phyloP scores from a whole-genome alignment of 2,113 vertebrate genomes.

The Pseudorectes ferrugineus region DNA sequence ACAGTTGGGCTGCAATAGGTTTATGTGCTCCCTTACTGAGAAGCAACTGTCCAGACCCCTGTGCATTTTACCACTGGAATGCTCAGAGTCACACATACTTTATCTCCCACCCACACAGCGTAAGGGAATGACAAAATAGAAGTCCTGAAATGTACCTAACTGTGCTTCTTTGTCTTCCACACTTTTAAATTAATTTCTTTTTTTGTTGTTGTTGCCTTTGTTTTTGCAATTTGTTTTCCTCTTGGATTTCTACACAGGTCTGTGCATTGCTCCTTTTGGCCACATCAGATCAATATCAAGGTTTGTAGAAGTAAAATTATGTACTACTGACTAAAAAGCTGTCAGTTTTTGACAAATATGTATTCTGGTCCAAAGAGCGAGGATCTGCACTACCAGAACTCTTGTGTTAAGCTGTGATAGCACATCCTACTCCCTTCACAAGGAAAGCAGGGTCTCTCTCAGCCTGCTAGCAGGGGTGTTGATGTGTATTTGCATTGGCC shows the following conservation, averaged over 20 bases:
- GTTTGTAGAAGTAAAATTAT: not conserved
- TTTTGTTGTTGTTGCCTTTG: not conserved
- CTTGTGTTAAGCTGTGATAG: not conserved
- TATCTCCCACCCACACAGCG: not conserved
- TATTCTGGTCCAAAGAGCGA: not conserved
- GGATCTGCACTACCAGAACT: not conserved
- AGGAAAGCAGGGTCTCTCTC: not conserved
- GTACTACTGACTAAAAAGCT: not conserved
- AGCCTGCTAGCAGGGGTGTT: not conserved
- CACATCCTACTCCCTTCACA: not conserved
- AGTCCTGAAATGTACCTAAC: not conserved
- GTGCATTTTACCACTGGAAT: not conserved
- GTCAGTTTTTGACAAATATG: not conserved
- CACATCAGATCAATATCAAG: not conserved
- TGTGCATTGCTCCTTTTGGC: not conserved
- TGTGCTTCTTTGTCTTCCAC: not conserved
- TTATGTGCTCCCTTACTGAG: not conserved
- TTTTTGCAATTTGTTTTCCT: not conserved
- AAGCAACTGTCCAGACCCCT: not conserved
- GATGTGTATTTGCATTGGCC: not conserved
- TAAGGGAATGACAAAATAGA: not conserved
- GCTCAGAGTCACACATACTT: not conserved
- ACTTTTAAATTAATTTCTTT: not conserved
- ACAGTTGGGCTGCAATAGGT: not conserved
- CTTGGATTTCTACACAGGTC: not conserved